phyloP scores from a whole-genome alignment of 2,888 invertebrate species.

The Pachydiplax longipennis region DNA sequence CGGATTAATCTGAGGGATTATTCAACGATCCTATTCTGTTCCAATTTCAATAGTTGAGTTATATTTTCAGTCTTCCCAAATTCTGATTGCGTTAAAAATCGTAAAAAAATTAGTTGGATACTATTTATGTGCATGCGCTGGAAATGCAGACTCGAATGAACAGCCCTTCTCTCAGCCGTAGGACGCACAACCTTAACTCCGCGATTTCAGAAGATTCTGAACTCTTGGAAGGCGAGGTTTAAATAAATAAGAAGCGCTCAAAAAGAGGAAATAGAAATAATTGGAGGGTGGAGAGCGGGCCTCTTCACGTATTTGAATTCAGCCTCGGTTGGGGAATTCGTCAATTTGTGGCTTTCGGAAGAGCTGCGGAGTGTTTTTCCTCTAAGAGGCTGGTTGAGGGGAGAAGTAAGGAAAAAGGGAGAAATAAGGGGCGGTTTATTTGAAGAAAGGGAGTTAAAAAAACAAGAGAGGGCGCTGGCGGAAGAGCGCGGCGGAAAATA shows the following conservation, averaged over 20 bases:
- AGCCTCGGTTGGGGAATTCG: background rate
- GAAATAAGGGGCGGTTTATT: background rate
- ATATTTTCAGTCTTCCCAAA: too few species aligned
- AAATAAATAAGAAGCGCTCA: background rate
- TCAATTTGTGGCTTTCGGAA: background rate
- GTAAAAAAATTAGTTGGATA: too few species aligned
- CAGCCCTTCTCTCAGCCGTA: too few species aligned
- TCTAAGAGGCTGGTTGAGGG: background rate
- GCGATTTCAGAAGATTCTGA: too few species aligned
- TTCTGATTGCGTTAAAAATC: too few species aligned
- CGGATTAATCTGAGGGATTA: too few species aligned
- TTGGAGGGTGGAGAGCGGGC: background rate
- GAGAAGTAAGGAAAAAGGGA: background rate
- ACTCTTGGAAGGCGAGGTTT: background rate
- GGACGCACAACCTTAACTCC: too few species aligned
- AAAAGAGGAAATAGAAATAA: background rate
- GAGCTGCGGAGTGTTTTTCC: background rate
- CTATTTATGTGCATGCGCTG: too few species aligned
- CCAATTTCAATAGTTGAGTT: too few species aligned
- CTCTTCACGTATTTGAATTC: background rate
- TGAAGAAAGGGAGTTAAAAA: background rate
- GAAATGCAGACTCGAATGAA: too few species aligned
- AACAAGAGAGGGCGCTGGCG: background rate
- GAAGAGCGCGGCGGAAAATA: background rate
- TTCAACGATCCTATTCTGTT: too few species aligned